These are phyloP conservation scores for Pseudeuparius sepicola DNA, from an alignment of 2,888 invertebrate genomes.

Conservation along the genomic window DNA sequence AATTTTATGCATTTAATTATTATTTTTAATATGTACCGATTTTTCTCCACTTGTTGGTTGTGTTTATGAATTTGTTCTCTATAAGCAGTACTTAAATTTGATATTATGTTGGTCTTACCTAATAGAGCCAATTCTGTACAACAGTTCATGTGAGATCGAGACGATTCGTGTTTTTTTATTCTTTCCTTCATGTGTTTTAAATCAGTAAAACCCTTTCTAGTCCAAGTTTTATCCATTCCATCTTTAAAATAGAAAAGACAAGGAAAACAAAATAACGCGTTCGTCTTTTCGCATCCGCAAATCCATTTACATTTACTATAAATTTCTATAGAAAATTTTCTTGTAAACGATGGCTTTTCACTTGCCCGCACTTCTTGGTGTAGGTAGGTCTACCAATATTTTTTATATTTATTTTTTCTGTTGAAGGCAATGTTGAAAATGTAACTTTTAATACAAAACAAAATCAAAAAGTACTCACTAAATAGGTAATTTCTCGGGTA, in stretches of 20 bases:
- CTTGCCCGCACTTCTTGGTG: no score
- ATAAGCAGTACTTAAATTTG: conserved; percentile 7
- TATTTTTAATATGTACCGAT: conserved; percentile 9
- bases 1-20: conserved; percentile 13
- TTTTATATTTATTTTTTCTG: no score
- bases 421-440: no score
- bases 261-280: conserved; percentile 4
- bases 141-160: background rate
- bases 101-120: background rate
- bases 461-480: no score
- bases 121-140: background rate
- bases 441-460: no score
- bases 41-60: conserved; percentile 12
- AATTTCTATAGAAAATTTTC: conserved; percentile 4
- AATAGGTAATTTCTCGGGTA: no score
- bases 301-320: conserved; percentile 2
- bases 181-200: background rate
- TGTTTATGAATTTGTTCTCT: conserved; percentile 4
- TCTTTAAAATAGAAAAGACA: conserved; percentile 2
- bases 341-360: no score
- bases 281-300: conserved; percentile 1
- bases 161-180: background rate
- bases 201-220: background rate
- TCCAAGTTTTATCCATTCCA: conserved; percentile 5
- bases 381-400: no score